Conservation (phyloP, 1,140 invertebrate species). For the Zaprionus vittiger region DNA sequence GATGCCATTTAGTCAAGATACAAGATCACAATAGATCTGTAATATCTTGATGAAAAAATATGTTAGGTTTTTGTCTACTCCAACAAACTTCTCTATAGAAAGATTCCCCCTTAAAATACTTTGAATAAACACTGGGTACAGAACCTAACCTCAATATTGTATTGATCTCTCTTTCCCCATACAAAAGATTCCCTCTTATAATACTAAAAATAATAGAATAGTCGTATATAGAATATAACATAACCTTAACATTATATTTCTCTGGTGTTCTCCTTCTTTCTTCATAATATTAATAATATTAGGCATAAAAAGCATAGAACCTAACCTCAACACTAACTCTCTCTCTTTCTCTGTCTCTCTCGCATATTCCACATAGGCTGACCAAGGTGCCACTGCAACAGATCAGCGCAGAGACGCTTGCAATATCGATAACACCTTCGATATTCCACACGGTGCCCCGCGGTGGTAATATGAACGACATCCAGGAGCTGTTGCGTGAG, state of each 20-base stretch:
- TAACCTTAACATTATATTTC: neutral
- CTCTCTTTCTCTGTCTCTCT: neutral
- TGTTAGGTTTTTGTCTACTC: too few species aligned
- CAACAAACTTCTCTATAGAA: too few species aligned
- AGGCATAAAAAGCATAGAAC: neutral
- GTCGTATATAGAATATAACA: neutral
- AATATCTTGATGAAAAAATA: too few species aligned
- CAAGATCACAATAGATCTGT: too few species aligned
- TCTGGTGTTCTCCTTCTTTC: neutral
- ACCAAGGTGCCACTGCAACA: slow-evolving; percentile 82
- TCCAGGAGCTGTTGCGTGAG: slow-evolving; percentile 69
- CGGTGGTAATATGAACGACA: slow-evolving; percentile 69
- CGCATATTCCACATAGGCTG: slow-evolving; percentile 44
- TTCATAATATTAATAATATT: neutral
- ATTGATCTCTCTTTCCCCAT: neutral
- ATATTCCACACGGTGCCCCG: slow-evolving; percentile 79
- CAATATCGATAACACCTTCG: slow-evolving; percentile 75
- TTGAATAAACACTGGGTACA: too few species aligned
- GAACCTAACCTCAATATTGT: too few species aligned
- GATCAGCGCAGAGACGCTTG: slow-evolving; percentile 75
- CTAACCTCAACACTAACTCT: too few species aligned
- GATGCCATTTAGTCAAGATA: too few species aligned
- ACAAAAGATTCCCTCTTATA: neutral
- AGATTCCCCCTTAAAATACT: too few species aligned
- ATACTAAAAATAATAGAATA: neutral